phyloP scores from a whole-genome alignment of 2,113 vertebrate species.

The Sapayoa aenigma region DNA sequence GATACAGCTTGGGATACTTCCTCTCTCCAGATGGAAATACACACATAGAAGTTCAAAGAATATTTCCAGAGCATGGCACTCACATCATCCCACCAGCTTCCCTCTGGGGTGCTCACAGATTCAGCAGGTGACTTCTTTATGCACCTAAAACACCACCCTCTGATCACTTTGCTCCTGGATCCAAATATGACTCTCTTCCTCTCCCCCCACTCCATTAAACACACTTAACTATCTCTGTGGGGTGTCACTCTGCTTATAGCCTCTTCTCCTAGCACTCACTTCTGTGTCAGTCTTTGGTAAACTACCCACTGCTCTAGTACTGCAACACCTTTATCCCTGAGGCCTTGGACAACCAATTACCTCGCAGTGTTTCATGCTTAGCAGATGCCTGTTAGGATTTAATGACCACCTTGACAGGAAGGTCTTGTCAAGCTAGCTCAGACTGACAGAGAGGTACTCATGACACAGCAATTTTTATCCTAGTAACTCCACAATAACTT shows the following conservation, averaged over 20 bases:
- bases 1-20: neutral
- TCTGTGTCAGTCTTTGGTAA: neutral
- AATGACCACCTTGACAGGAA: neutral
- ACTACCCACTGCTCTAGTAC: neutral
- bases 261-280: neutral
- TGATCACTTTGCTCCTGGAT: fast-evolving
- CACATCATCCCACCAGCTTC: neutral
- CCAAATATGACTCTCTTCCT: neutral
- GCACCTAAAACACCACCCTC: neutral
- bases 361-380: neutral
- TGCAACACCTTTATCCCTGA: neutral
- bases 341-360: neutral
- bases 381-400: neutral
- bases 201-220: neutral
- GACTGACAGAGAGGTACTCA: neutral
- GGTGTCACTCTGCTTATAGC: neutral
- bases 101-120: neutral
- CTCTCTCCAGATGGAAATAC: neutral
- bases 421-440: neutral
- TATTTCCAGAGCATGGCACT: neutral
- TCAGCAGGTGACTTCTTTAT: neutral
- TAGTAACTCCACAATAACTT: neutral
- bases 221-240: neutral
- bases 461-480: neutral
- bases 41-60: neutral